Evolutionary conservation across 2,888 invertebrate species (phyloP).

Genomic region (Drosophila kuntzei): DNA sequence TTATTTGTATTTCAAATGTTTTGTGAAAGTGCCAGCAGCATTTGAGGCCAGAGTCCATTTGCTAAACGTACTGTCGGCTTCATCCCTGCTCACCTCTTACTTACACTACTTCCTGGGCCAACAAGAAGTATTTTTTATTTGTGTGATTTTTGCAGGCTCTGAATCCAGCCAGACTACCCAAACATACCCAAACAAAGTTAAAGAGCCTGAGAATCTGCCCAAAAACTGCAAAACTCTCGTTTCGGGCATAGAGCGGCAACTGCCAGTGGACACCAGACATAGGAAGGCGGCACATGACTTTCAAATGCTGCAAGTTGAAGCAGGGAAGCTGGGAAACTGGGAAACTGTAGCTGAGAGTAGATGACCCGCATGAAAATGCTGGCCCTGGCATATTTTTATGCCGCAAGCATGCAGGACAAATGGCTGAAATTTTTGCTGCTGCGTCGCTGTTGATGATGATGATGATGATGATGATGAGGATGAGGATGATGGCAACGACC

Average conservation of each 20-base stretch:
- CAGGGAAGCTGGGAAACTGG: slow-evolving; percentile 16
- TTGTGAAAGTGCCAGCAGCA: slow-evolving; percentile 80
- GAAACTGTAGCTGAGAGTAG: slow-evolving; percentile 52
- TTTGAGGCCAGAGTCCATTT: slow-evolving; percentile 80
- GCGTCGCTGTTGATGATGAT: slow-evolving; percentile 67
- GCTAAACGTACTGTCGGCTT: slow-evolving; percentile 64
- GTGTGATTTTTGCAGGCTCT: slow-evolving; percentile 66
- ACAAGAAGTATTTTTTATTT: slow-evolving; percentile 62
- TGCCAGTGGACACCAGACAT: slow-evolving; percentile 25
- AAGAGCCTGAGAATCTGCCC: slow-evolving; percentile 41
- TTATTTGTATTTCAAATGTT: slow-evolving; percentile 81
- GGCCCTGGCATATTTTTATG: slow-evolving; percentile 83
- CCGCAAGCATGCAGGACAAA: slow-evolving; percentile 83
- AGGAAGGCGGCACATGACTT: slow-evolving; percentile 67
- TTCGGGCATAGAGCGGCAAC: slow-evolving; percentile 25
- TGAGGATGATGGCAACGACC: slow-evolving; percentile 11
- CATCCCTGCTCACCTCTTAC: not conserved
- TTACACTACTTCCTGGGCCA: slow-evolving; percentile 37
- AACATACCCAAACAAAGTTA: slow-evolving; percentile 53
- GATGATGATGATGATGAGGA: slow-evolving; percentile 19
- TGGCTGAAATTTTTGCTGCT: slow-evolving; percentile 79
- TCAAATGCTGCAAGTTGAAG: slow-evolving; percentile 57
- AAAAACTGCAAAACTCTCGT: slow-evolving; percentile 57
- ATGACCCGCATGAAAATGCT: slow-evolving; percentile 83
- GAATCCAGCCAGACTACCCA: slow-evolving; percentile 46